phyloP scores from a whole-genome alignment of 2,797 vertebrate species.

The Pyrocephalus nanus region DNA sequence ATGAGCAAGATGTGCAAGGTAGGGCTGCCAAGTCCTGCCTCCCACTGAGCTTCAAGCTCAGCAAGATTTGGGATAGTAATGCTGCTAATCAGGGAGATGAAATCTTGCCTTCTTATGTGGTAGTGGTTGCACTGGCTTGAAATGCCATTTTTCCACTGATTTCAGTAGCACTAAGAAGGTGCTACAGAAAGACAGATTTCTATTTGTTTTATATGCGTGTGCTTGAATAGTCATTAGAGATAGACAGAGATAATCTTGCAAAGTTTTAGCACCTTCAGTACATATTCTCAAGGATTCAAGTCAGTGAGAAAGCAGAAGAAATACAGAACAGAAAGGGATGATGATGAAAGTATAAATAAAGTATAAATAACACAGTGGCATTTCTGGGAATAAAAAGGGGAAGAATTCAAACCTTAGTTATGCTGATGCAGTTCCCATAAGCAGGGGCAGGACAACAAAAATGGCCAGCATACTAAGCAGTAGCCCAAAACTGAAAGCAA shows the following conservation, averaged over 20 bases:
- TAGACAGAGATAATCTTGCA: background rate
- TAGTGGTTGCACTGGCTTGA: background rate
- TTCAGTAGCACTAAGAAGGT: background rate
- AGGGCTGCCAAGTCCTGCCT: background rate
- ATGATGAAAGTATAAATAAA: background rate
- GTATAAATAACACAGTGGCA: background rate
- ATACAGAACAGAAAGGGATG: background rate
- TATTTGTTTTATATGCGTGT: background rate
- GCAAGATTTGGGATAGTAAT: background rate
- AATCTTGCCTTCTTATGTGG: background rate
- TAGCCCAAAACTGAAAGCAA: background rate
- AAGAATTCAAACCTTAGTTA: background rate
- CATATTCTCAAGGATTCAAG: background rate
- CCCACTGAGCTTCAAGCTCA: background rate
- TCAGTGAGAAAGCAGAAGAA: background rate
- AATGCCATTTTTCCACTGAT: background rate
- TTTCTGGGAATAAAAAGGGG: slow-evolving; percentile 27
- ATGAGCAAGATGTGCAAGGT: background rate
- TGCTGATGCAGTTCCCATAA: background rate
- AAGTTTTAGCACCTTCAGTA: background rate
- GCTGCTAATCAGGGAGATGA: background rate
- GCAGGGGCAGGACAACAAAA: background rate
- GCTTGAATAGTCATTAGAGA: background rate
- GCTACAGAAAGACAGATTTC: background rate
- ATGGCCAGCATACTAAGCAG: background rate